Conservation (phyloP, 2,113 vertebrate genomes). For the Megaptera novaeangliae region DNA sequence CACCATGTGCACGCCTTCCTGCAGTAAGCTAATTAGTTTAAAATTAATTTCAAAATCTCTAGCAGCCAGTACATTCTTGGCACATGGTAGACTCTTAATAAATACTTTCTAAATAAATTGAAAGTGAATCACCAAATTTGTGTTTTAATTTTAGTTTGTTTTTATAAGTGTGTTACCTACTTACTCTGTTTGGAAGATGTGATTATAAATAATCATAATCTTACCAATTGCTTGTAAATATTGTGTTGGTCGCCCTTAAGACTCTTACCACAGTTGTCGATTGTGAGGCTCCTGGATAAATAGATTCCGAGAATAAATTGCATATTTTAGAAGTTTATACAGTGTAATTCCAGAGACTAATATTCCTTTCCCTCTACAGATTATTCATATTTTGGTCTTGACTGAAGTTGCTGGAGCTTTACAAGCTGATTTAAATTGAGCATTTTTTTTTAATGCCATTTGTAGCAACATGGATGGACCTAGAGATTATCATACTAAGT, state of each 20-base stretch:
- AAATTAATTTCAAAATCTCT: constrained; percentile 24
- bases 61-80: background rate
- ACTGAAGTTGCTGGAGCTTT: background rate
- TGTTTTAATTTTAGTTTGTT: constrained; percentile 38
- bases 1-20: background rate
- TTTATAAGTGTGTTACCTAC: background rate
- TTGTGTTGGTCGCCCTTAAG: background rate
- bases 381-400: background rate
- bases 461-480: background rate
- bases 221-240: background rate
- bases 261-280: background rate
- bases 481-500: background rate
- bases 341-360: background rate
- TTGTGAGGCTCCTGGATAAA: background rate
- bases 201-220: background rate
- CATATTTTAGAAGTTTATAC: background rate
- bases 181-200: background rate
- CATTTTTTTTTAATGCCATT: background rate
- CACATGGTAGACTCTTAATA: background rate
- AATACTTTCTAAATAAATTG: constrained; percentile 35
- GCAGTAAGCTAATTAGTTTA: background rate
- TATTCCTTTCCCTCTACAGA: background rate
- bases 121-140: background rate
- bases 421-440: background rate
- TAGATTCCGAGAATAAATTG: background rate